phyloP scores from a whole-genome alignment of 2,113 vertebrate species.

The Excalfactoria chinensis region DNA sequence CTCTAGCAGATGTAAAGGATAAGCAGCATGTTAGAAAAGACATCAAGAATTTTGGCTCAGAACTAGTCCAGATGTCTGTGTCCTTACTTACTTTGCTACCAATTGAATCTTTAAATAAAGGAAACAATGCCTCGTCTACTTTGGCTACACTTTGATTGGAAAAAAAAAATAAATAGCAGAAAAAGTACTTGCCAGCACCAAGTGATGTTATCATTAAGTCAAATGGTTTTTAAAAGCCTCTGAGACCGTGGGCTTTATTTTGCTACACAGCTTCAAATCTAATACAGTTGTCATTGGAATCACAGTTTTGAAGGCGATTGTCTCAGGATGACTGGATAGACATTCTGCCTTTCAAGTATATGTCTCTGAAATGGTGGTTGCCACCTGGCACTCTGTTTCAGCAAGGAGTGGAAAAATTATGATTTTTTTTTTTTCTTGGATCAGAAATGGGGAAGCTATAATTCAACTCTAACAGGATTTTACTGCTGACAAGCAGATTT shows the following conservation, averaged over 20 bases:
- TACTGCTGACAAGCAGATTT: not conserved
- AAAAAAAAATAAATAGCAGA: not conserved
- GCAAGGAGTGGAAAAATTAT: not conserved
- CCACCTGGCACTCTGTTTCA: constrained; percentile 46
- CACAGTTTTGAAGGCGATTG: constrained; percentile 25
- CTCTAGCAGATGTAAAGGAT: constrained; percentile 4
- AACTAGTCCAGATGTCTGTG: constrained; percentile 17
- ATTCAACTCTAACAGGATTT: not conserved
- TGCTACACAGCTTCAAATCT: not conserved
- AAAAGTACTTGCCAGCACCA: not conserved
- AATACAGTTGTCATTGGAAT: not conserved
- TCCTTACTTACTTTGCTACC: not conserved
- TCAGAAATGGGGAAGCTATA: not conserved
- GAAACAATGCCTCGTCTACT: not conserved
- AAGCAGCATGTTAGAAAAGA: not conserved
- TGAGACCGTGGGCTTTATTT: constrained; percentile 32
- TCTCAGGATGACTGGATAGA: constrained; percentile 5
- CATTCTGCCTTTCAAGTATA: constrained; percentile 26
- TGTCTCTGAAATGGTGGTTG: constrained; percentile 16
- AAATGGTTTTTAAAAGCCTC: constrained; percentile 31
- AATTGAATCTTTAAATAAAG: constrained; percentile 9
- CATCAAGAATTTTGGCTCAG: constrained; percentile 24
- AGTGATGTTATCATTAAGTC: not conserved
- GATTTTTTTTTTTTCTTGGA: not conserved
- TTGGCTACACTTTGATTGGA: not conserved